phyloP scores from a whole-genome alignment of 2,797 vertebrate species.

The Tarsius wallacei region DNA sequence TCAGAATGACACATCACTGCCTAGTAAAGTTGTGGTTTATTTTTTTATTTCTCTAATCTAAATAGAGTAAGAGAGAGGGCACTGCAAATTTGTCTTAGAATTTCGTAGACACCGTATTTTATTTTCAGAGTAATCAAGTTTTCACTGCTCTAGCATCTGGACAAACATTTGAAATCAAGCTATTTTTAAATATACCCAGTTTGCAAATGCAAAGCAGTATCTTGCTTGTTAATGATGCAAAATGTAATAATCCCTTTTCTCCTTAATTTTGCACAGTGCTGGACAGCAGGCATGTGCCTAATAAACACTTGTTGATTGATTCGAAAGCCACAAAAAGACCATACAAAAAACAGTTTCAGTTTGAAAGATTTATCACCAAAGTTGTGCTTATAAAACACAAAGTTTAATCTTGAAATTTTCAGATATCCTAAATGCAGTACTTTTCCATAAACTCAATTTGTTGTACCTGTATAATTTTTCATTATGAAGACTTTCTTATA shows the following conservation, averaged over 20 bases:
- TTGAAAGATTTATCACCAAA: constrained; percentile 57
- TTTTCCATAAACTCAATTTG: constrained; percentile 44
- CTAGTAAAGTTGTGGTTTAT: not conserved
- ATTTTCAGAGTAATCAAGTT: constrained; percentile 15
- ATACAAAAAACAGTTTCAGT: not conserved
- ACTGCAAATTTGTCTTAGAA: not conserved
- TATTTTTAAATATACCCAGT: constrained; percentile 55
- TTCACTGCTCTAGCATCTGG: constrained; percentile 43
- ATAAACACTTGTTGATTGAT: not conserved
- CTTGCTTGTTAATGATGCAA: constrained; percentile 63
- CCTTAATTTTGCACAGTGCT: constrained; percentile 6
- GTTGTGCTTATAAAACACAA: constrained; percentile 14
- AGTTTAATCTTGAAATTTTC: constrained; percentile 32
- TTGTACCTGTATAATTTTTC: constrained; percentile 24
- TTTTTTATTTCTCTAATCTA: constrained; percentile 19
- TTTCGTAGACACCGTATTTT: not conserved
- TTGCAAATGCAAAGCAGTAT: constrained; percentile 50
- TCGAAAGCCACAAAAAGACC: not conserved
- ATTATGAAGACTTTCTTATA: constrained; percentile 18
- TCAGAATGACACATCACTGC: not conserved
- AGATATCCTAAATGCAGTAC: constrained; percentile 11
- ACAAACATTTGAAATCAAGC: constrained; percentile 60
- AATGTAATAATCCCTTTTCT: constrained; percentile 45
- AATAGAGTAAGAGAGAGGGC: not conserved
- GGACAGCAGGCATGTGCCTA: not conserved